Evolutionary conservation across 2,113 vertebrate species (phyloP).

Genomic region (Calyptomena viridis): DNA sequence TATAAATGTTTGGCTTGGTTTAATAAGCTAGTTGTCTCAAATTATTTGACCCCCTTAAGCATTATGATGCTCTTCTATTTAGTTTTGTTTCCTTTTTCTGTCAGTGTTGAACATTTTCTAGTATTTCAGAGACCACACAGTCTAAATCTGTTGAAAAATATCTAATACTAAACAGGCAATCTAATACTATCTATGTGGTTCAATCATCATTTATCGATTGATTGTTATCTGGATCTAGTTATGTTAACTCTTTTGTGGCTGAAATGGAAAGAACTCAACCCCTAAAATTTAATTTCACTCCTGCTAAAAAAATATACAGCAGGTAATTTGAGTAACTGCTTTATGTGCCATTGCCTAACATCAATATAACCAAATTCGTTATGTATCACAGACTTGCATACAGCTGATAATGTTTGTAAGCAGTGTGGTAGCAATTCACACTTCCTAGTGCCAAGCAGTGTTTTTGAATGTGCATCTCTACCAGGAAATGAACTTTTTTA

Average conservation of each 20-base stretch:
- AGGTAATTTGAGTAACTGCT: conserved; percentile 13
- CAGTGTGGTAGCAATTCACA: not conserved
- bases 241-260: conserved; percentile 76
- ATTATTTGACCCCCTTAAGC: conserved; percentile 30
- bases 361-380: conserved; percentile 12
- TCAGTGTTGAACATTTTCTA: conserved; percentile 56
- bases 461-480: conserved; percentile 21
- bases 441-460: not conserved
- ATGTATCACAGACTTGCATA: not conserved
- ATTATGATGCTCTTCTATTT: conserved; percentile 38
- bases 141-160: conserved; percentile 70
- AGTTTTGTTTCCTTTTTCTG: conserved; percentile 58
- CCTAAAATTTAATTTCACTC: not conserved
- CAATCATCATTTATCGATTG: conserved; percentile 79
- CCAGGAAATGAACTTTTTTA: conserved; percentile 69
- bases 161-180: conserved; percentile 72
- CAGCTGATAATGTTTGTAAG: not conserved
- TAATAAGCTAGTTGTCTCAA: conserved; percentile 2
- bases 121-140: conserved; percentile 58
- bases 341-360: conserved; percentile 4
- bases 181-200: conserved; percentile 72
- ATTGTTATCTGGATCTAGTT: conserved; percentile 74
- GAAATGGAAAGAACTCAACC: conserved; percentile 29
- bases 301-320: conserved; percentile 31
- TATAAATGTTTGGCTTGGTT: not conserved